Base-by-base conservation (phyloP, 2,888 invertebrate species). In the Pegoplata infirma region DNA sequence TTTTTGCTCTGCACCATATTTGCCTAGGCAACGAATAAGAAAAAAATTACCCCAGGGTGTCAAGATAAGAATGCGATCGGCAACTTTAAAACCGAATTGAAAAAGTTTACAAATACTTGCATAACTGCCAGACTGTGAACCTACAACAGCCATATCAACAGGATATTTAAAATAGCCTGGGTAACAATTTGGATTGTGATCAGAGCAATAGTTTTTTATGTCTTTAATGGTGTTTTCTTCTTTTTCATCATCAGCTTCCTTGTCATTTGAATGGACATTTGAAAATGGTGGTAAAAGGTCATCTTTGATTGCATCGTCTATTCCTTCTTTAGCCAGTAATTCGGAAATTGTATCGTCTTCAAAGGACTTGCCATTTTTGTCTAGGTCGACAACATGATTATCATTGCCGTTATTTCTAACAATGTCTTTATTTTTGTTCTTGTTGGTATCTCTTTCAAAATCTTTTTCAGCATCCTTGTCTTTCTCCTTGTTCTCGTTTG, bases 21-120 rank as follows among this genome's bases (percentile, higher is more conserved):
- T 46, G 21, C 40, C 44, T 12, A 4, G 3, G 17, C 83, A 82
- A 44, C 81, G 84, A 56, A 89, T 89, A 1, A 87, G 84, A 0
- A 89, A 85, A 81, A 86, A 89, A 64, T 88, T 89, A 7, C 88
- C 88, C 88, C 88, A 89, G 2, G 88, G 88, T 0, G 89, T 89
- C 84, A 89, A 86, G 0, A 84, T 82, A 0, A 89, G 81, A 5
- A 88, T 81, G 8, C 89, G 86, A 82, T 88, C 87, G 46, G 87
- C 83, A n/a, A 84, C 84, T 8, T 84, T 83, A 21, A 89, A 88
- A 0, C 85, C 86, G 2, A 84, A 82, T 8, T 80, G 75, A 0
- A 89, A 73, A 17, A 89, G 61, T 12, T 85, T 85, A 4, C 83
- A 83, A 6, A 89, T 67, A 68, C 88, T 89, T 55, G 84, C 85